Percentiles rank a stretch among this genome's conserved stretches.
Evolutionary conservation across 2,888 invertebrate species (phyloP).

Genomic region (Chaetogeoica ovagalla): DNA sequence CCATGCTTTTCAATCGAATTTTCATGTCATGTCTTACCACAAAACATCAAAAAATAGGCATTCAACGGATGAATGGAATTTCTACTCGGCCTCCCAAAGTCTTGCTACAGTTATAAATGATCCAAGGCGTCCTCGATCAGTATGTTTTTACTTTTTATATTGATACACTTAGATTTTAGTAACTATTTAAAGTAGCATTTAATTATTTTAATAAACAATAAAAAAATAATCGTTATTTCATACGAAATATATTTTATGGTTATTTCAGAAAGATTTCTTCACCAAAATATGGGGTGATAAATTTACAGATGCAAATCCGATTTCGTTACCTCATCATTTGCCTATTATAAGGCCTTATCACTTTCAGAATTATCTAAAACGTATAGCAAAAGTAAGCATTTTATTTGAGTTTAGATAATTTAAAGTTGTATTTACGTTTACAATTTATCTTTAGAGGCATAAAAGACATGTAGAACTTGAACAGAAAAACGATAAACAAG

Average conservation of each 20-base stretch:
- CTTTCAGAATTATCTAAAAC: constrained; percentile 85
- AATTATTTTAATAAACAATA: background rate
- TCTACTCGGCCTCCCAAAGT: constrained; percentile 90
- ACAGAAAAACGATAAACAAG: constrained; percentile 33
- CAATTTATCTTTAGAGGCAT: constrained; percentile 60
- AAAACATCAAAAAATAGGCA: constrained; percentile 58
- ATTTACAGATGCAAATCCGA: constrained; percentile 81
- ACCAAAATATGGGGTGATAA: constrained; percentile 97
- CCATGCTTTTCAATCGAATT: constrained; percentile 60
- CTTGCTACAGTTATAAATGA: constrained; percentile 94
- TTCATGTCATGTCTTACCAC: constrained; percentile 26
- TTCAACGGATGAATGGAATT: constrained; percentile 69
- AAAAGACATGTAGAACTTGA: constrained; percentile 62
- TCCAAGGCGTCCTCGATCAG: constrained; percentile 86
- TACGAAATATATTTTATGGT: background rate
- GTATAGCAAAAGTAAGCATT: constrained; percentile 64
- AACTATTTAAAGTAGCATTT: background rate
- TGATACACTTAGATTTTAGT: background rate
- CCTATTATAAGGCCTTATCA: constrained; percentile 81
- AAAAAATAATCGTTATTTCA: background rate
- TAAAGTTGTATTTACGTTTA: background rate
- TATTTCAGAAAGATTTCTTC: constrained; percentile 73
- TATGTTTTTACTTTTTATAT: constrained; percentile 58
- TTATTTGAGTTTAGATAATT: background rate
- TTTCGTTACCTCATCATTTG: constrained; percentile 77